Conservation (phyloP, 2,888 invertebrate species). For the Lithophane socia region DNA sequence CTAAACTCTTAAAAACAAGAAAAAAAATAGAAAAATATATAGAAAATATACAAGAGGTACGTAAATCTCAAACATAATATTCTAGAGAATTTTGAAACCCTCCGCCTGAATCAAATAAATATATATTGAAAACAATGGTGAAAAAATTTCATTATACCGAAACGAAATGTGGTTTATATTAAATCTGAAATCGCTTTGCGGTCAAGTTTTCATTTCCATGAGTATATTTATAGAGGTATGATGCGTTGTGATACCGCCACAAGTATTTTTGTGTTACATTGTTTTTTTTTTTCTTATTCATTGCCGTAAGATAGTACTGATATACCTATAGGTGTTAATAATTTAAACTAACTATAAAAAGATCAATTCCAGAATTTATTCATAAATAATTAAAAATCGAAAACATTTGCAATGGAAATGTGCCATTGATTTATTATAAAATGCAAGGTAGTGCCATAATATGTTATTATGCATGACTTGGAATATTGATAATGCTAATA, state of each 20-base stretch:
- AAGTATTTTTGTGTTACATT: not conserved
- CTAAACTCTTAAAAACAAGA: not conserved
- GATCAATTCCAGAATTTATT: not conserved
- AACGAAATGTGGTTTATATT: slow-evolving; percentile 3
- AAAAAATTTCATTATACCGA: not conserved
- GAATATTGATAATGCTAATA: not conserved
- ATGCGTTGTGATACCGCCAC: too few relatives aligned
- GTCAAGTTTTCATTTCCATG: not conserved
- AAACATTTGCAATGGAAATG: not conserved
- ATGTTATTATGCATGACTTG: not conserved
- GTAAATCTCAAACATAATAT: too few relatives aligned
- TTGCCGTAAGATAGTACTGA: not conserved
- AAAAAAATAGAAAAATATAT: too few relatives aligned
- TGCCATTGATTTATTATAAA: slow-evolving; percentile 12
- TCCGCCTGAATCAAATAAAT: not conserved
- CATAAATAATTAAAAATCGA: not conserved
- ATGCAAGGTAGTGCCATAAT: not conserved
- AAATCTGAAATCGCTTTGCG: not conserved
- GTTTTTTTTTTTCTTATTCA: not conserved
- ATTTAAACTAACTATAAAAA: not conserved
- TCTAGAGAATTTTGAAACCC: not conserved
- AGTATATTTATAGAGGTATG: too few relatives aligned
- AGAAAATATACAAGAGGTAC: not conserved
- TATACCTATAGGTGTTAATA: too few relatives aligned
- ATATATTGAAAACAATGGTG: not conserved